Conservation (phyloP, 1,140 invertebrate species). For the Zelostemma sp. region DNA sequence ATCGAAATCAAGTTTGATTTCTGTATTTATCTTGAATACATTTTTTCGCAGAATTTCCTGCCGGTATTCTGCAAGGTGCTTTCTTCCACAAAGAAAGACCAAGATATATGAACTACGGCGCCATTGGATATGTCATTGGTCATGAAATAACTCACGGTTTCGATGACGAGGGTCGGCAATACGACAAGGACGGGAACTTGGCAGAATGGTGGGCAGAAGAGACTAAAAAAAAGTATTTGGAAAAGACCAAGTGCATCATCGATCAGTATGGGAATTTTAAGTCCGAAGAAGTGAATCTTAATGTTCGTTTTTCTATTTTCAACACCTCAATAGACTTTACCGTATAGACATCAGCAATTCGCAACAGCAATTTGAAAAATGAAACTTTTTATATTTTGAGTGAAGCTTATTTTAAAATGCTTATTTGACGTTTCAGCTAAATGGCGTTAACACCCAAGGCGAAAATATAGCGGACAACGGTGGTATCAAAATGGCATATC, state of each 20-base stretch:
- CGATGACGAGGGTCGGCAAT: conserved; percentile 90
- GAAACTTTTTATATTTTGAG: too few species aligned
- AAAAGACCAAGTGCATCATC: conserved; percentile 86
- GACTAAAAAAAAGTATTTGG: conserved; percentile 81
- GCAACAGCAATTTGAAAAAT: too few species aligned
- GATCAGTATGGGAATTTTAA: conserved; percentile 89
- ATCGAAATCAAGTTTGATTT: too few species aligned
- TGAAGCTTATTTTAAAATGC: too few species aligned
- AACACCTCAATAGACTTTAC: too few species aligned
- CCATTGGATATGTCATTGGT: conserved; percentile 92
- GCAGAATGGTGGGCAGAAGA: conserved; percentile 85
- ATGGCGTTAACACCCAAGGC: conserved; percentile 88
- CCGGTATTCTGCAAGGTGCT: conserved; percentile 89
- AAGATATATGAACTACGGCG: conserved; percentile 92
- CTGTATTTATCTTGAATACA: too few species aligned
- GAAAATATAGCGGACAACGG: conserved; percentile 94
- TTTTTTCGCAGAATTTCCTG: conserved; percentile 89
- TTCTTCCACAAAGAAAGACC: conserved; percentile 89
- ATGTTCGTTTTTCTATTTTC: conserved; percentile 71
- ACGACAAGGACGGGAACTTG: conserved; percentile 89
- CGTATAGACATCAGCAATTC: too few species aligned
- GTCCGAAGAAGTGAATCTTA: conserved; percentile 76
- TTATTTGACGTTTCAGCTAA: conserved; percentile 79
- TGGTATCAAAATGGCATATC: conserved; percentile 89
- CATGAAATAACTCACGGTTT: conserved; percentile 95